These are phyloP conservation scores for Cricetomys ansorgei DNA, from an alignment of 2,113 vertebrate genomes.

Conservation along the genomic window DNA sequence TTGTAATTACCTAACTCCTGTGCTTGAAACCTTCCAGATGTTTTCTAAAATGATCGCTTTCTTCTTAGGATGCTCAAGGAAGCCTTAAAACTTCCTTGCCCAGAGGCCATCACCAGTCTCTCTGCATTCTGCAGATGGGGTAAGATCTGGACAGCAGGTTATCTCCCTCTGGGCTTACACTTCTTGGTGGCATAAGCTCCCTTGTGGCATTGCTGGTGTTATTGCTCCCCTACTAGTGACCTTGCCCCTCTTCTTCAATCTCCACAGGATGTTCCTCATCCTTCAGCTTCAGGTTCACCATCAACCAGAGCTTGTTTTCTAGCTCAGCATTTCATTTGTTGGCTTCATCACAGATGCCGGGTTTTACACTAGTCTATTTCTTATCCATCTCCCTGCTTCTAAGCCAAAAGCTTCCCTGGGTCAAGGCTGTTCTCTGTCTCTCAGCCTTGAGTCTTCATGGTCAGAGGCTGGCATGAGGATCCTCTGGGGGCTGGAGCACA, in stretches of 20 bases:
- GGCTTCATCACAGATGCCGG: not conserved
- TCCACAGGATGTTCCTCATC: not conserved
- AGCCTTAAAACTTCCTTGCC: not conserved
- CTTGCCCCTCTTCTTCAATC: not conserved
- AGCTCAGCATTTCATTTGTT: not conserved
- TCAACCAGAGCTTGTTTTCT: not conserved
- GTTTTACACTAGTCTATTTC: not conserved
- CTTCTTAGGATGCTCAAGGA: not conserved
- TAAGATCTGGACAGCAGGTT: not conserved
- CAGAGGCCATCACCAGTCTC: not conserved
- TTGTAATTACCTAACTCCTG: not conserved
- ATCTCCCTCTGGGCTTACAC: not conserved
- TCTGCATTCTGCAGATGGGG: not conserved
- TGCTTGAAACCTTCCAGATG: constrained; percentile 11
- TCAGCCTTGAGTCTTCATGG: not conserved
- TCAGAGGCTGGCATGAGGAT: not conserved
- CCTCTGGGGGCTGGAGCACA: no score
- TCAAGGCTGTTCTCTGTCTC: not conserved
- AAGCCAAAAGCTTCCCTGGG: not conserved
- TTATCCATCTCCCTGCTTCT: not conserved
- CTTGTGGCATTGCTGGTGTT: no score
- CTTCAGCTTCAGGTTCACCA: not conserved
- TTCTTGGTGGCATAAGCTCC: no score
- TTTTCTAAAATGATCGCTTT: not conserved
- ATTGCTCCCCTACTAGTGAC: not conserved